Evolutionary conservation across 1,140 invertebrate genomes (phyloP), one percentile per base, ranked within the genome.

Genomic region (Cepaea nemoralis): DNA sequence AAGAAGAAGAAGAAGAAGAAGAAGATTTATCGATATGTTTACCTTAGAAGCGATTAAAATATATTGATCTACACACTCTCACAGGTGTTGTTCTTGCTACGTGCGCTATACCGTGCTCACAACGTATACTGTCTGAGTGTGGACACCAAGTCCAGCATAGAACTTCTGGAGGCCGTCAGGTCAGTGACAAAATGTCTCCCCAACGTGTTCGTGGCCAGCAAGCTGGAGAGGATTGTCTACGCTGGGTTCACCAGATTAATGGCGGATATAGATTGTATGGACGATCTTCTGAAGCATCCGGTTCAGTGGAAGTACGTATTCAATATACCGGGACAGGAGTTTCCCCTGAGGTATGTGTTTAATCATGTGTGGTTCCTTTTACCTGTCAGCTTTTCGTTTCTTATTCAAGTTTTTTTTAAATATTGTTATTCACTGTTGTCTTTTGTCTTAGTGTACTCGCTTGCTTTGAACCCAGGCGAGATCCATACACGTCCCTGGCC

Each of bases 61-160:
- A n/a, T n/a, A n/a, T n/a, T n/a, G n/a, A 45, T n/a, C n/a, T n/a
- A n/a, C n/a, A n/a, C n/a, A n/a, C n/a, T n/a, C n/a, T n/a, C n/a
- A n/a, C 90, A 91, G 81, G 84, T 86, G 0, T 88, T 91, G 79
- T 86, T 87, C 59, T 77, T 92, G 24, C 74, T 92, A 12, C 73
- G 88, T 24, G 81, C 84, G 0, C 89, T 92, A 37, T 91, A 91
- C 73, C 78, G 87, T 14, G 87, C 89, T 12, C 89, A 91, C 55
- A 92, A 92, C 82, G 83, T 88, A 33, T 92, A 91, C 82, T 91
- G 91, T 83, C 86, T 92, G 42, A 89, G 90, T 77, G 84, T 91
- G 14, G 91, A 92, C 80, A 77, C 50, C 14, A 87, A 87, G 40
- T 42, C 85, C 0, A 66, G 80, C 31, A 35, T 42, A 12, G 76